Base-by-base conservation (phyloP, 2,888 invertebrate genomes). In the Cheiracanthium punctorium region DNA sequence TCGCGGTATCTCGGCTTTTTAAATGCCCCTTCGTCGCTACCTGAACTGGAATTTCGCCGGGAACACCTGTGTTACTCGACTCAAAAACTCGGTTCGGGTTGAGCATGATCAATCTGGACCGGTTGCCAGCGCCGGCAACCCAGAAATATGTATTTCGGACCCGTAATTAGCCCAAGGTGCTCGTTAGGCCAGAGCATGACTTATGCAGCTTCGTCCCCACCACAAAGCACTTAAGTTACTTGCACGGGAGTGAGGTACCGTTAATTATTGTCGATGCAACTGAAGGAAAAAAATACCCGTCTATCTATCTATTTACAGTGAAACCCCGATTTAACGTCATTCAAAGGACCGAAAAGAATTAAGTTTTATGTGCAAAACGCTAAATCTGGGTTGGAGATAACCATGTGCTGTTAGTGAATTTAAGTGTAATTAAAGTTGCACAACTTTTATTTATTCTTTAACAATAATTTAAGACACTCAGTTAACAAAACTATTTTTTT, bases 61-160 rank as follows among this genome's bases (percentile, higher is more conserved):
- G 84, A 85, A 85, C 84, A 85, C 84, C 84, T 79, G 84, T 85
- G 84, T 85, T 85, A 85, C 84, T 70, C 84, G 70, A 85, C 84
- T 70, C 84, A 74, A 85, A 85, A 79, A 73, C 79, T 65, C 37
- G 74, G 84, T 73, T 85, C 72, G 79, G 84, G 84, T 73, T 85
- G 77, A 85, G 84, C 84, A 85, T 85, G 84, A 85, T 85, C 84
- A 85, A 79, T 74, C 74, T 79, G 67, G 79, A 74, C 79, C 79
- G 79, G 73, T 76, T 76, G 8, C 33, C 5, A 33, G 20, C 20
- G 0, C 58, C 24, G n/a, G 29, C 32, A 69, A 20, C 20, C 58
- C 24, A 33, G 29, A 69, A 69, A 20, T 33, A 10, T 7, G 20
- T 17, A 20, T 69, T 24, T 29, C n/a, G 33, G 69, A 79, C 79